Evolutionary conservation across 2,113 vertebrate species (phyloP).

Genomic region (Ciconia boyciana): DNA sequence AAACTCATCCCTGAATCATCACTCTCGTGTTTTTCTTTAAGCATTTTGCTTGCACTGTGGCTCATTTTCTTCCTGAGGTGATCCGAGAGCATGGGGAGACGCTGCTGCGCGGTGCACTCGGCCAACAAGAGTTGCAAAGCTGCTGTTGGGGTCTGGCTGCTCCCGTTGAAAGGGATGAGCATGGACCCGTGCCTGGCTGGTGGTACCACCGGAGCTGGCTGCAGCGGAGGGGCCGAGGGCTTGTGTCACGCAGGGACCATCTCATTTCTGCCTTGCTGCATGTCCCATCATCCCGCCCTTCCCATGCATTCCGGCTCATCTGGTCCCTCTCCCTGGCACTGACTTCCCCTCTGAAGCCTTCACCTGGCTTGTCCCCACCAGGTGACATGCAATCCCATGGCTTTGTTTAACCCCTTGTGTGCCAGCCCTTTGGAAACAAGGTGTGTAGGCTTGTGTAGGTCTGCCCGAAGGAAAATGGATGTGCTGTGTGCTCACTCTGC

Average conservation of each 20-base stretch:
- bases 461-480: not conserved
- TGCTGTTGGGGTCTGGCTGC: not conserved
- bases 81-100: not conserved
- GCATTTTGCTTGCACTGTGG: not conserved
- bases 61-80: not conserved
- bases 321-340: not conserved
- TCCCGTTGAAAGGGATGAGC: not conserved
- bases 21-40: not conserved
- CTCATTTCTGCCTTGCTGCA: not conserved
- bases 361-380: not conserved
- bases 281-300: not conserved
- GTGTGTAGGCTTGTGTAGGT: not conserved
- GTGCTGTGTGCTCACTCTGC: not conserved
- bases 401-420: not conserved
- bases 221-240: fast-evolving
- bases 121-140: not conserved
- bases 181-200: not conserved
- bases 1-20: not conserved
- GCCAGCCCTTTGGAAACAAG: not conserved
- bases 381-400: fast-evolving
- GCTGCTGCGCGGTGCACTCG: not conserved
- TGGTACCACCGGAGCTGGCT: not conserved
- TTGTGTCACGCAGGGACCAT: not conserved
- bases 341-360: not conserved
- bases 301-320: not conserved